These are phyloP conservation scores for Podarcis cretensis DNA, from an alignment of 2,113 vertebrate genomes.

Conservation along the genomic window DNA sequence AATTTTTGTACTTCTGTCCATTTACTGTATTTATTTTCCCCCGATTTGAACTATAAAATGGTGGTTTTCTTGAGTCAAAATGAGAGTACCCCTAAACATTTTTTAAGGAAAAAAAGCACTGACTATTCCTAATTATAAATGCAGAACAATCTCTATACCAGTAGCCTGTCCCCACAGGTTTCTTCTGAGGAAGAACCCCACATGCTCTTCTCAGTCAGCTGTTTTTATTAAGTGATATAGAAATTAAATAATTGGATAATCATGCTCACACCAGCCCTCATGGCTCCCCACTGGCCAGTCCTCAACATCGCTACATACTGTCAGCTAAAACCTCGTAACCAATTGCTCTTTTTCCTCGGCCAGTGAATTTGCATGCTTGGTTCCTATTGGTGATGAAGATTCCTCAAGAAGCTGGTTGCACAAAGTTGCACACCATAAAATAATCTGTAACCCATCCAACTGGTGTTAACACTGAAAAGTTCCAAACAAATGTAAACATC, in stretches of 20 bases:
- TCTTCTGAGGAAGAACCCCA: background rate
- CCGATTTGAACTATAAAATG: no score
- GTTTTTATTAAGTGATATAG: no score
- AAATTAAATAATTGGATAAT: no score
- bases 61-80: no score
- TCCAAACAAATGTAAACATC: background rate
- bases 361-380: background rate
- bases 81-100: no score
- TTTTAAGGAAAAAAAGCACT: no score
- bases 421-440: background rate
- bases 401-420: background rate
- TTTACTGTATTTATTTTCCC: no score
- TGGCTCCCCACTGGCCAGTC: background rate
- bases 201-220: no score
- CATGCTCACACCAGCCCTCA: background rate
- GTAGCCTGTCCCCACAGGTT: background rate
- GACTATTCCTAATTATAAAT: background rate
- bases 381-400: background rate
- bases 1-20: no score
- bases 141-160: background rate
- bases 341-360: background rate
- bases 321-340: background rate
- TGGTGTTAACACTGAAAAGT: background rate
- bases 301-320: background rate
- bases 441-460: background rate